These are phyloP conservation scores for Silurus lanzhouensis DNA, from an alignment of 2,797 vertebrate genomes.

Conservation along the genomic window DNA sequence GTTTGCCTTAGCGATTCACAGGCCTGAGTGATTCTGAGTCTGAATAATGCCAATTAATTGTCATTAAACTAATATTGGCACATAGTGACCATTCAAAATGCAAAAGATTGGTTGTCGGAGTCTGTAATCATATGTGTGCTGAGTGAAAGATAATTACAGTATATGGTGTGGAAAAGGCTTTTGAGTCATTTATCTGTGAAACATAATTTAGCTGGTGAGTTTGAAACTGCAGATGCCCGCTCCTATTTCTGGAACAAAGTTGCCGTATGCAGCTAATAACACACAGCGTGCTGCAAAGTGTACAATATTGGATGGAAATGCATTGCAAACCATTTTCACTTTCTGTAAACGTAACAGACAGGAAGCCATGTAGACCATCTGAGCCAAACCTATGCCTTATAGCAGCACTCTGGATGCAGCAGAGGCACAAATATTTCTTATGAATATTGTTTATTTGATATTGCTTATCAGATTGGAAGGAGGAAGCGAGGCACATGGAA, in stretches of 20 bases:
- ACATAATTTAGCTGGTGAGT: constrained; percentile 47
- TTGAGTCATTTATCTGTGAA: constrained; percentile 21
- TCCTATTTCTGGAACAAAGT: constrained; percentile 47
- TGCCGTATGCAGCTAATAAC: constrained; percentile 56
- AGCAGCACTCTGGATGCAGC: constrained; percentile 44
- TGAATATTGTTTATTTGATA: constrained; percentile 65
- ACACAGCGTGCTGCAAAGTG: constrained; percentile 38
- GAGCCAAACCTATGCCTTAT: constrained; percentile 48
- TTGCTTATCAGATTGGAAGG: constrained; percentile 65
- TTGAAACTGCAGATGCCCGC: constrained; percentile 11
- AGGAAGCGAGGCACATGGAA: constrained; percentile 67
- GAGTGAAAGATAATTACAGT: constrained; percentile 52
- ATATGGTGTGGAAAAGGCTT: constrained; percentile 28
- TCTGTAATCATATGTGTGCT: constrained; percentile 52
- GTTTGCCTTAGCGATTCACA: constrained; percentile 35
- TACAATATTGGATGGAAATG: constrained; percentile 29
- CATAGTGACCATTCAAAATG: constrained; percentile 42
- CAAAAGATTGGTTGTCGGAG: constrained; percentile 35
- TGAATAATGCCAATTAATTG: constrained; percentile 49
- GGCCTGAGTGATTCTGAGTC: constrained; percentile 27
- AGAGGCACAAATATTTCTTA: constrained; percentile 55
- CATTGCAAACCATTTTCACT: constrained; percentile 54
- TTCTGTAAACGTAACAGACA: constrained; percentile 47
- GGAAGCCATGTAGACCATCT: constrained; percentile 45
- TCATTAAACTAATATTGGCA: constrained; percentile 46